These are phyloP conservation scores for Squalus acanthias DNA, from an alignment of 2,797 vertebrate species.

Conservation along the genomic window DNA sequence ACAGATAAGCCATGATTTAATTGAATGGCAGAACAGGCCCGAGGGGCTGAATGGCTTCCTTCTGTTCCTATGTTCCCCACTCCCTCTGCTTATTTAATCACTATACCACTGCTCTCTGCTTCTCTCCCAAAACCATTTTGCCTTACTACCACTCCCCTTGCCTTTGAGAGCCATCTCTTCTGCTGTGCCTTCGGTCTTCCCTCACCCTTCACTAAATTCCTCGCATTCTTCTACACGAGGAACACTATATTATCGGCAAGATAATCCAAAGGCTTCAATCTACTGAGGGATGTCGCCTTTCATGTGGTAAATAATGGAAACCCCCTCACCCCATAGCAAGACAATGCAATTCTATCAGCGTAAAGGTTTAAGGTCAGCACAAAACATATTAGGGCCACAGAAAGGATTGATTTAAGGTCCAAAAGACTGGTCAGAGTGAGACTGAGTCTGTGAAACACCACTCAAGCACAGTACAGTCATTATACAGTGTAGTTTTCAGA, in stretches of 20 bases:
- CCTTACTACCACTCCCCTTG: not conserved
- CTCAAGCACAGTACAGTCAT: not conserved
- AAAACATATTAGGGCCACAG: not conserved
- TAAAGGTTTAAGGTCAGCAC: not conserved
- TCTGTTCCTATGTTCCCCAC: not conserved
- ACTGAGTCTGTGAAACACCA: not conserved
- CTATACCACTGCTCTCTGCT: not conserved
- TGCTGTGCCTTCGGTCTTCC: not conserved
- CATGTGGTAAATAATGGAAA: constrained; percentile 15
- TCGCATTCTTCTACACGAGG: not conserved
- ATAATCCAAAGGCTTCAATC: not conserved
- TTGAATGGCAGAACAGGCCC: not conserved
- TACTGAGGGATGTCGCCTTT: not conserved
- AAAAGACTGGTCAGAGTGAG: not conserved
- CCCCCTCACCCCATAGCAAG: not conserved
- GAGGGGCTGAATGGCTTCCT: not conserved
- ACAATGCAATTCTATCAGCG: not conserved
- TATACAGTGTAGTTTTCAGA: not conserved
- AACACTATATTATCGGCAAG: not conserved
- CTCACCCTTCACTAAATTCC: not conserved
- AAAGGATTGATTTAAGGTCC: constrained; percentile 23
- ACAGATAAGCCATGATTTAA: not conserved
- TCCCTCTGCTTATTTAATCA: not conserved
- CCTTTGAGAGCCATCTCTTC: not conserved
- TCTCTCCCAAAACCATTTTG: not conserved